These are phyloP conservation scores for Arctocebus calabarensis DNA, from an alignment of 2,797 vertebrate species.

Conservation along the genomic window DNA sequence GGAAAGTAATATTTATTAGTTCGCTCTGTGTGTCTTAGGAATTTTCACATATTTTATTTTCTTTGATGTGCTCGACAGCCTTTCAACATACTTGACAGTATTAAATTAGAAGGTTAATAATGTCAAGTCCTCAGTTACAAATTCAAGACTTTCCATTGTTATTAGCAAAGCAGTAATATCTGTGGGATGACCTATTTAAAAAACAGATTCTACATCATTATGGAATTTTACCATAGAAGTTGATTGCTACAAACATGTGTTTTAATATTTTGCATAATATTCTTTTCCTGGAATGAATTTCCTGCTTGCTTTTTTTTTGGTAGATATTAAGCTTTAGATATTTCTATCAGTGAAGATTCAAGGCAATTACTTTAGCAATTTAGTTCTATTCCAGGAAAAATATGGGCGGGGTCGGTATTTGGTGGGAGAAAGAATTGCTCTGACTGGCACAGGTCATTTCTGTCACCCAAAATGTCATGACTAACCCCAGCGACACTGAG, in stretches of 20 bases:
- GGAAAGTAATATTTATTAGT: neutral
- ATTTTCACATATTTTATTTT: slow-evolving; percentile 60
- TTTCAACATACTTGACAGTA: neutral
- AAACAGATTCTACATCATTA: neutral
- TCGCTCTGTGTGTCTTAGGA: neutral
- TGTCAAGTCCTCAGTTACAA: neutral
- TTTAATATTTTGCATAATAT: neutral
- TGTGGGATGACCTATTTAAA: neutral
- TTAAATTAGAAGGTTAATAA: neutral
- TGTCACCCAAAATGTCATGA: neutral
- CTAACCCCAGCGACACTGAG: neutral
- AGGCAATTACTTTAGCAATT: neutral
- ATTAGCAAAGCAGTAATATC: neutral
- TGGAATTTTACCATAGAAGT: neutral
- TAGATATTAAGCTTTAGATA: neutral
- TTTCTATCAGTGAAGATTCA: neutral
- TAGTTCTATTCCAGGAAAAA: neutral
- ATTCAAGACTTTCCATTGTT: neutral
- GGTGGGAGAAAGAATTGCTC: neutral
- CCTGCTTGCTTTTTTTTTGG: neutral
- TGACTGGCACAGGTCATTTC: neutral
- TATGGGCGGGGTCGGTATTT: neutral
- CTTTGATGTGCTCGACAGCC: neutral
- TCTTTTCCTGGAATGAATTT: slow-evolving; percentile 9
- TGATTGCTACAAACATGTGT: neutral